Conservation (phyloP, 2,888 invertebrate genomes). For the Cerastis leucographa region DNA sequence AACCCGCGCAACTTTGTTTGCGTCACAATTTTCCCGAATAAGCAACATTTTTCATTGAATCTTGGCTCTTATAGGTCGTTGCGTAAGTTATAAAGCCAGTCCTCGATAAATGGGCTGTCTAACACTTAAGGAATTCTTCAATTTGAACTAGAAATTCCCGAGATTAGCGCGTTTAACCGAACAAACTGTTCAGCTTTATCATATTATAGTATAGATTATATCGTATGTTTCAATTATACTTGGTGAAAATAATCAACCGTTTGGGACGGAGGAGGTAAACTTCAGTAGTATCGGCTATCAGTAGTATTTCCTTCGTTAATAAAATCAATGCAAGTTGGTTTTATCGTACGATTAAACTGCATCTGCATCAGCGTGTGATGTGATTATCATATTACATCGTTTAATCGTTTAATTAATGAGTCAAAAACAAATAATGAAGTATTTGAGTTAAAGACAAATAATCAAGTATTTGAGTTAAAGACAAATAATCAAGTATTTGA, state of each 20-base stretch:
- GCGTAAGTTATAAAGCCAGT: too few species aligned
- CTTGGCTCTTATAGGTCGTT: too few species aligned
- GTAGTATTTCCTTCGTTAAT: neutral
- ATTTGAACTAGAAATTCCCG: too few species aligned
- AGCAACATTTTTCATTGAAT: too few species aligned
- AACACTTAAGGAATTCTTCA: too few species aligned
- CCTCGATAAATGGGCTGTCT: too few species aligned
- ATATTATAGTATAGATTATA: neutral
- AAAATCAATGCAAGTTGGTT: neutral
- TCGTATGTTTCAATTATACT: neutral
- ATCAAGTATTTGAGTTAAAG: too few species aligned
- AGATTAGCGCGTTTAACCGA: too few species aligned
- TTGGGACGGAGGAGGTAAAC: neutral
- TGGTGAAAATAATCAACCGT: neutral
- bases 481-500: neutral
- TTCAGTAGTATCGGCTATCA: neutral
- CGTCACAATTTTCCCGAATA: too few species aligned
- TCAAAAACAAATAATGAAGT: neutral
- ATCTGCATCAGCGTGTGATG: neutral
- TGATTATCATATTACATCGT: neutral
- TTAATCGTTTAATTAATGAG: too few species aligned
- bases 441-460: neutral
- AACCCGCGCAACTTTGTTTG: too few species aligned
- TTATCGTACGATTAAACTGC: neutral
- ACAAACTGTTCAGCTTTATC: too few species aligned